Evolutionary conservation across 2,797 vertebrate genomes (phyloP).

Genomic region (Selene dorsalis): DNA sequence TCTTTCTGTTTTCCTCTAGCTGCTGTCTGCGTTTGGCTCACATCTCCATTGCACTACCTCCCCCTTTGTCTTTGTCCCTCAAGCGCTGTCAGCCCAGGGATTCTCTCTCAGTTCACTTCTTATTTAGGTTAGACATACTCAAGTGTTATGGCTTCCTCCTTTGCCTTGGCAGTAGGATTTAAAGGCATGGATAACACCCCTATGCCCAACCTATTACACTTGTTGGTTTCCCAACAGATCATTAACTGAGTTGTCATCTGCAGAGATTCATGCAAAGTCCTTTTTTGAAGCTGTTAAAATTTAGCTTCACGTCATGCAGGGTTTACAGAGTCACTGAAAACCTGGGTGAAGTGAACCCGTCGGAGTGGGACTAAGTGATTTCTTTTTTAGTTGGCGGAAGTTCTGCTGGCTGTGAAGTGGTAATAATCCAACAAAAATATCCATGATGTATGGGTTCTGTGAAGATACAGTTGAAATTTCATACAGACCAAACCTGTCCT

Average conservation of each 20-base stretch:
- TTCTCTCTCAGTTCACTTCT: conserved; percentile 75
- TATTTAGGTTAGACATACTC: conserved; percentile 77
- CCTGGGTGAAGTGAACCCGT: not conserved
- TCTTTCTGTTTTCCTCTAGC: conserved; percentile 28
- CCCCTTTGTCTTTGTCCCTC: conserved; percentile 45
- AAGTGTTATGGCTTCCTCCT: conserved; percentile 59
- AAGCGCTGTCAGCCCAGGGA: conserved; percentile 57
- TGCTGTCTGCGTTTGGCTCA: conserved; percentile 32
- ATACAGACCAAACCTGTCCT: not conserved
- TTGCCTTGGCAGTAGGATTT: conserved; percentile 50
- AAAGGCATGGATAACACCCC: conserved; percentile 50
- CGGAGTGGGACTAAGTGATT: not conserved
- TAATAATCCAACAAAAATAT: not conserved
- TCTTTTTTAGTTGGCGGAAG: not conserved
- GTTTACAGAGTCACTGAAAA: not conserved
- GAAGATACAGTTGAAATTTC: not conserved
- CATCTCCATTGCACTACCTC: conserved; percentile 18
- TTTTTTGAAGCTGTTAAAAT: conserved; percentile 1
- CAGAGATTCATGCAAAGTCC: not conserved
- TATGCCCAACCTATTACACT: conserved; percentile 21
- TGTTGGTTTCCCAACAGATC: conserved; percentile 27
- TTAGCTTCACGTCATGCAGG: not conserved
- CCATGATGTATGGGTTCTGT: not conserved
- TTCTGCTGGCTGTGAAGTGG: not conserved
- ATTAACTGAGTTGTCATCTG: not conserved